Evolutionary conservation across 2,113 vertebrate genomes (phyloP).

Genomic region (Monopterus albus): DNA sequence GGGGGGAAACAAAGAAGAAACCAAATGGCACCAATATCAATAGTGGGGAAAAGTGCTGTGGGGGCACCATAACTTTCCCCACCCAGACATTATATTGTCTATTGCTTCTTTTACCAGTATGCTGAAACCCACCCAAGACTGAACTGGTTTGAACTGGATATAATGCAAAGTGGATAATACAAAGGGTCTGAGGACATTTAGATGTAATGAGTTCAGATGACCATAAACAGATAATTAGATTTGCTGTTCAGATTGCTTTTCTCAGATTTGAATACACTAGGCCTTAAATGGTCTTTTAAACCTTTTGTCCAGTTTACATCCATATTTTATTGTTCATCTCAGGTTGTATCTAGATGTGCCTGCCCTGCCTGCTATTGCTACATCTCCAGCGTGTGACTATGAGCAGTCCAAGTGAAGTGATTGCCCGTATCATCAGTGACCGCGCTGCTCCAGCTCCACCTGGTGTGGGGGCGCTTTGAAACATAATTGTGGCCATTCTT

Average conservation of each 20-base stretch:
- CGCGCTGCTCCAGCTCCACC: not conserved
- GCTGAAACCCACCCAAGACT: conserved; percentile 28
- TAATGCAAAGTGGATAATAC: conserved; percentile 27
- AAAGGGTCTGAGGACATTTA: conserved; percentile 23
- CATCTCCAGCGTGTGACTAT: not conserved
- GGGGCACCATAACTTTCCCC: not conserved
- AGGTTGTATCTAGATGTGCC: not conserved
- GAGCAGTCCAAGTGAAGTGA: not conserved
- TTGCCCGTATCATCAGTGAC: not conserved
- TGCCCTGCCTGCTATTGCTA: not conserved
- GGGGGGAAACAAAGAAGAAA: not conserved
- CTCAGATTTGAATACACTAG: not conserved
- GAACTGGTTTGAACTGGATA: conserved; percentile 5
- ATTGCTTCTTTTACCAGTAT: conserved; percentile 17
- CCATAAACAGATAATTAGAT: conserved; percentile 30
- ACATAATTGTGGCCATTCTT: not conserved
- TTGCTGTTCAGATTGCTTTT: not conserved
- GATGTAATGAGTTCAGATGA: conserved; percentile 36
- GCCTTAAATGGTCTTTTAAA: conserved; percentile 2
- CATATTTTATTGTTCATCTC: conserved; percentile 13
- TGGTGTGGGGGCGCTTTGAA: not conserved
- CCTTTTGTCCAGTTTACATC: not conserved
- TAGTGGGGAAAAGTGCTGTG: not conserved
- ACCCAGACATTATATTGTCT: conserved; percentile 3
- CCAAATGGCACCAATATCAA: not conserved